phyloP scores from a whole-genome alignment of 2,113 vertebrate species.

The Papio anubis region DNA sequence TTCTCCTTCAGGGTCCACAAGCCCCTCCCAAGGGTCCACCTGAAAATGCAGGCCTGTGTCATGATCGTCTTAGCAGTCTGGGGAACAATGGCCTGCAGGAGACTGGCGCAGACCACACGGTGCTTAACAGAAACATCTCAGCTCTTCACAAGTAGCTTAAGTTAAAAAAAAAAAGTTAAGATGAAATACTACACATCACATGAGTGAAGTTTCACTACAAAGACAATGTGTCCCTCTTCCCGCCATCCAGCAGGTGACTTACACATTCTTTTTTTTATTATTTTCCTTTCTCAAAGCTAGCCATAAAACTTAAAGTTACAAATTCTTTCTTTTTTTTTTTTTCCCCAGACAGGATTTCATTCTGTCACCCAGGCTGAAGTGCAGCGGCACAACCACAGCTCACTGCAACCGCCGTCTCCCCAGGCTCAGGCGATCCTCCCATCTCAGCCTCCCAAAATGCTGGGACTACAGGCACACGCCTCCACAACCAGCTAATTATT shows the following conservation, averaged over 20 bases:
- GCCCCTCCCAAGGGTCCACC: not conserved
- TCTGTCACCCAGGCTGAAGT: too few species aligned
- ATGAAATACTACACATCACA: not conserved
- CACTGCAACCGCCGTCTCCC: too few species aligned
- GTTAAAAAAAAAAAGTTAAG: not conserved
- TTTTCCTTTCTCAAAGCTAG: too few species aligned
- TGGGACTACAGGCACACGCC: too few species aligned
- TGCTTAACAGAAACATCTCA: not conserved
- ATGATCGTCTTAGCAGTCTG: not conserved
- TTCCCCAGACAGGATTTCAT: too few species aligned
- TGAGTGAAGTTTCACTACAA: not conserved
- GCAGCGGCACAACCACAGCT: too few species aligned
- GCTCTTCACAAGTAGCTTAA: not conserved
- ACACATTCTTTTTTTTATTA: not conserved
- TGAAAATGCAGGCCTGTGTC: not conserved
- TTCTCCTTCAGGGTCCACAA: accelerated
- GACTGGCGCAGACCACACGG: not conserved
- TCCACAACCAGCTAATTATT: too few species aligned
- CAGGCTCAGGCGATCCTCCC: too few species aligned
- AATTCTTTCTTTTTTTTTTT: too few species aligned
- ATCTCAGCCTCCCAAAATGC: too few species aligned
- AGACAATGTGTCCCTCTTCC: not conserved
- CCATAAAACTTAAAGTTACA: too few species aligned
- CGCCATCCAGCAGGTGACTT: not conserved
- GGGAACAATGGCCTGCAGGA: not conserved